Evolutionary conservation across 2,888 invertebrate species (phyloP), one percentile per base, ranked within the genome.

Genomic region (Agrotis segetum): DNA sequence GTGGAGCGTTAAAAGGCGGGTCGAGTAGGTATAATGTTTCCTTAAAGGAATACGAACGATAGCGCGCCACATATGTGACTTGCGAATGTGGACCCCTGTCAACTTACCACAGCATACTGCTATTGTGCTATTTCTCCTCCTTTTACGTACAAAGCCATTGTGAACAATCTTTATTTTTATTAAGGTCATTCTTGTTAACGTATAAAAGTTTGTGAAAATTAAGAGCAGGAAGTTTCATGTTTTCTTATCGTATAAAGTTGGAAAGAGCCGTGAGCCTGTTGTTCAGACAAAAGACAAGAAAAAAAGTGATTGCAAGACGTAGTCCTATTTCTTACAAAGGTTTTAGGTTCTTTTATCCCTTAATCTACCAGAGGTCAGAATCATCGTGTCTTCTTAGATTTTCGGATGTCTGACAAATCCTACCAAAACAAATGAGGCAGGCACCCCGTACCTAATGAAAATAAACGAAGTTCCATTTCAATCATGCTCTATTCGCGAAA

Each of bases 1-100:
- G 70, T 29, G 58, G 70, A 69, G 71, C 74, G 71, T 79, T 83
- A 84, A 83, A 83, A 79, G 81, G 66, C 72, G 75, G 58, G 59
- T 74, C 67, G 74, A 72, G 68, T 76, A 60, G 53, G 66, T 79
- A 60, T 72, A 83, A 83, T 64, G 68, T 78, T 83, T 81, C 68
- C 81, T 78, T 83, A 67, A 68, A 75, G 79, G 60, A 73, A 74
- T 78, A 71, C 50, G 61, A 59, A 56, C 70, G 58, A 65, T 44
- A 74, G 52, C 60, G 52, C 50, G n/a, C 49, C 69, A 77, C 71
- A 76, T 63, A 75, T 65, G 80, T 71, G 59, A 21, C 50, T 67
- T 21, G 71, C 64, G 56, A 61, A 58, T 52, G 59, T 64, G 60
- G 73, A 72, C 81, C 77, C 74, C 67, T 77, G 79, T 77, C 81